phyloP scores from a whole-genome alignment of 2,113 vertebrate genomes.

The Collichthys lucidus region DNA sequence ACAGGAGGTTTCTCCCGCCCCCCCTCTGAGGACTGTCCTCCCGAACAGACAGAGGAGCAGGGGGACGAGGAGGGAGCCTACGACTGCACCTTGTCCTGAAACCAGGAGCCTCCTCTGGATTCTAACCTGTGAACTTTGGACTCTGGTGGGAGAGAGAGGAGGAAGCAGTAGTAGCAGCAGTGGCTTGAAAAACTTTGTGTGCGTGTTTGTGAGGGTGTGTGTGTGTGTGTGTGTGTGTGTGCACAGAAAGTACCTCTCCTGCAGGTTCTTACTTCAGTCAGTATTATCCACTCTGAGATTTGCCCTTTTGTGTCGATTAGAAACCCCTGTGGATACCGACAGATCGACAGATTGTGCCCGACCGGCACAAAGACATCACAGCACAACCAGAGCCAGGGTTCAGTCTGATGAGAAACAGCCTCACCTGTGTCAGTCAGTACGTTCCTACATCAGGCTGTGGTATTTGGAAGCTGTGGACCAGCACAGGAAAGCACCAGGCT shows the following conservation, averaged over 20 bases:
- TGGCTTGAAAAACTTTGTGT: slow-evolving; percentile 44
- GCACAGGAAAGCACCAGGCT: slow-evolving; percentile 31
- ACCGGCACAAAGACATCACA: slow-evolving; percentile 9
- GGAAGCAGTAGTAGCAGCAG: slow-evolving; percentile 19
- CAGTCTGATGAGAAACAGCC: slow-evolving; percentile 1
- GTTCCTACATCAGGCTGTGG: slow-evolving; percentile 5
- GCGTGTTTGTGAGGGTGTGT: slow-evolving; percentile 7
- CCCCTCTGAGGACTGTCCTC: slow-evolving; percentile 84
- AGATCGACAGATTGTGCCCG: background rate
- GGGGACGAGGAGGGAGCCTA: slow-evolving; percentile 90
- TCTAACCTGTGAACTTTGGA: slow-evolving; percentile 48
- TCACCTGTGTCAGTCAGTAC: slow-evolving; percentile 11
- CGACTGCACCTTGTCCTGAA: slow-evolving; percentile 94
- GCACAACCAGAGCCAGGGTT: slow-evolving; percentile 14
- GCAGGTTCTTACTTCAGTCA: slow-evolving; percentile 66
- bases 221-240: background rate
- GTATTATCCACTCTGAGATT: slow-evolving; percentile 73
- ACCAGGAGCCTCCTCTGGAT: slow-evolving; percentile 24
- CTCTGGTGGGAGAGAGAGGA: background rate
- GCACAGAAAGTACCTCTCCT: slow-evolving; percentile 51
- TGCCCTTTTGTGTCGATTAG: slow-evolving; percentile 21
- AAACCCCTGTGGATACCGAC: slow-evolving; percentile 30
- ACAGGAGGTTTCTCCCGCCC: slow-evolving; percentile 66
- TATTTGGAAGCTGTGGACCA: slow-evolving; percentile 61
- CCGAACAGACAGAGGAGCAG: slow-evolving; percentile 85